Base-by-base conservation (phyloP, 2,888 invertebrate species). In the Tinea pellionella region DNA sequence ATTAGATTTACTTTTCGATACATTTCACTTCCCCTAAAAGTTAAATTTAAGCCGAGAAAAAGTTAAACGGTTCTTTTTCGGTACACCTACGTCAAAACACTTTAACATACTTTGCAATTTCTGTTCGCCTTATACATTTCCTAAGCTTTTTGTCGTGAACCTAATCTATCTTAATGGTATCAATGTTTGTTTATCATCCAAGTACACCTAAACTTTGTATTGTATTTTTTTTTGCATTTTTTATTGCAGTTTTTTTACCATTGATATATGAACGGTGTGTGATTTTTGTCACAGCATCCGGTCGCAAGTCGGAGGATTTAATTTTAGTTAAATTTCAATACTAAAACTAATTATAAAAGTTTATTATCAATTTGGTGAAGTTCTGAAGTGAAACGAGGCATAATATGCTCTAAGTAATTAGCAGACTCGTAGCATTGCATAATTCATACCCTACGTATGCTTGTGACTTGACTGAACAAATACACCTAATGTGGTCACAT, bases 341-440 rank as follows among this genome's bases (percentile, higher is more conserved):
- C 13, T 47, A n/a, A 47, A 16, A 15, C 47, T 8, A 15, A 47
- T 47, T 47, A 37, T 47, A 13, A 47, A 15, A 24, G 53, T 53
- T 18, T 19, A 53, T 18, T 53, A 24, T 24, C 11, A 53, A 53
- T 53, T 53, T 24, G 11, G 19, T 3, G n/a, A 47, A 53, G 19
- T 53, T 53, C 19, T 53, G 53, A 53, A 53, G 53, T 53, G 19
- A 53, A 47, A 53, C 53, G 53, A n/a, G 24, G 53, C 53, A 53
- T 53, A n/a, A n/a, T n/a, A 24, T 24, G 53, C 24, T n/a, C 53
- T 18, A 16, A 53, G 53, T 53, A 53, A 53, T 53, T 53, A 53
- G 11, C n/a, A 13, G 19, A 53, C 53, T 18, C 19, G 19, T 3
- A 24, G 16, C 16, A 24, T 53, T 53, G 53, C 53, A 53, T 53